These are phyloP conservation scores for Cherax destructor DNA, from an alignment of 1,140 invertebrate species.

Conservation along the genomic window DNA sequence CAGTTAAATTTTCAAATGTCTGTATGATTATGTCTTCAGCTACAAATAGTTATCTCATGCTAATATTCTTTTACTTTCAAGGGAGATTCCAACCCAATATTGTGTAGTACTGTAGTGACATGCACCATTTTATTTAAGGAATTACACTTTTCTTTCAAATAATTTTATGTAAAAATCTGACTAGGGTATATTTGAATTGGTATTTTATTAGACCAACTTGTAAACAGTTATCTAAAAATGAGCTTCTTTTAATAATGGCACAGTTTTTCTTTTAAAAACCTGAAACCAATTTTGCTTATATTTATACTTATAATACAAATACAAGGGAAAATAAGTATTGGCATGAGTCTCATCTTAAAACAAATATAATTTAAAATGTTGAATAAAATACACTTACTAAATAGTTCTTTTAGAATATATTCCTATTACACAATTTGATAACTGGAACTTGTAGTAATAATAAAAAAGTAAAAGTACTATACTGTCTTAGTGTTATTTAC, in stretches of 20 bases:
- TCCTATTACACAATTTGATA: not conserved
- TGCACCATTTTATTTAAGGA: not conserved
- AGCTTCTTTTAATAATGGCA: not conserved
- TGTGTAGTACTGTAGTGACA: not conserved
- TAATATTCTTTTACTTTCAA: not conserved
- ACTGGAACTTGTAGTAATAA: not conserved
- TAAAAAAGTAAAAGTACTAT: not conserved
- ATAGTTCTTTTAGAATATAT: not conserved
- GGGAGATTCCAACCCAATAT: not conserved
- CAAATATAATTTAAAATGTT: not conserved
- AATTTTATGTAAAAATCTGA: not conserved
- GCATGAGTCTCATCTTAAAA: conserved; percentile 9
- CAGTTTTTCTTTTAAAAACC: not conserved
- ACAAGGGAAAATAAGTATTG: not conserved
- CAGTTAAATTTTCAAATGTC: no score
- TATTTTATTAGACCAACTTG: not conserved
- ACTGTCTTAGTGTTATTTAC: not conserved
- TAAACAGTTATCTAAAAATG: not conserved
- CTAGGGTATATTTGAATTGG: not conserved
- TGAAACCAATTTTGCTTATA: not conserved
- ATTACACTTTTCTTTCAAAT: not conserved
- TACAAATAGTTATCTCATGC: not conserved
- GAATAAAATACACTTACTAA: not conserved
- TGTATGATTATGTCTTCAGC: not conserved
- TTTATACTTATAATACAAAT: not conserved